Evolutionary conservation across 2,797 vertebrate species (phyloP).

Genomic region (Setipinna tenuifilis): DNA sequence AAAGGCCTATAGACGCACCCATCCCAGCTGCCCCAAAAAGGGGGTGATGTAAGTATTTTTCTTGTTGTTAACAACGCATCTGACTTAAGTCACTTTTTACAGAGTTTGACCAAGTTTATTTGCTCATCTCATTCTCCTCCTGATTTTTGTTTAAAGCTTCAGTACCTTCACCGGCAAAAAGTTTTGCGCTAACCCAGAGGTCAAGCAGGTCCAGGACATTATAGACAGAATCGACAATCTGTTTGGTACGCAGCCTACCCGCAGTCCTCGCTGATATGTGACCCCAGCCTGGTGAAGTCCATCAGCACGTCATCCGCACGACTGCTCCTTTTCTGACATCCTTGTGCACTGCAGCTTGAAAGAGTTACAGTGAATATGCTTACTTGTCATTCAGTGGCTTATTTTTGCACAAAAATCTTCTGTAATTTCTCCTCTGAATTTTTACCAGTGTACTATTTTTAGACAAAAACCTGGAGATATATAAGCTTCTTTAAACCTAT

Average conservation of each 20-base stretch:
- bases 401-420: no score
- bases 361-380: no score
- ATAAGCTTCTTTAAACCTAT: no score
- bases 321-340: no score
- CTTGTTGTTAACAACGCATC: constrained; percentile 2
- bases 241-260: not conserved
- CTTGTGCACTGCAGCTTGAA: no score
- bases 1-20: not conserved
- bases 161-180: not conserved
- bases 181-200: not conserved
- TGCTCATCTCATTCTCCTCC: no score
- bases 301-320: not conserved
- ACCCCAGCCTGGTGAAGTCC: no score
- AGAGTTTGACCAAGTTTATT: no score
- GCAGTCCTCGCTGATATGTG: not conserved
- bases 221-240: not conserved
- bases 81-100: not conserved
- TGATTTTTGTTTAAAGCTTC: not conserved
- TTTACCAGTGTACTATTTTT: no score
- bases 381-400: no score
- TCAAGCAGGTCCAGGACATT: not conserved
- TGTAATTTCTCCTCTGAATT: no score
- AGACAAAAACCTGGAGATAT: no score
- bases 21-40: not conserved
- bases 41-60: constrained; percentile 13